A percentile compares a stretch with the other conserved stretches of the same genome.
Conservation (phyloP, 2,113 vertebrate genomes). For the Labeo rohita region DNA sequence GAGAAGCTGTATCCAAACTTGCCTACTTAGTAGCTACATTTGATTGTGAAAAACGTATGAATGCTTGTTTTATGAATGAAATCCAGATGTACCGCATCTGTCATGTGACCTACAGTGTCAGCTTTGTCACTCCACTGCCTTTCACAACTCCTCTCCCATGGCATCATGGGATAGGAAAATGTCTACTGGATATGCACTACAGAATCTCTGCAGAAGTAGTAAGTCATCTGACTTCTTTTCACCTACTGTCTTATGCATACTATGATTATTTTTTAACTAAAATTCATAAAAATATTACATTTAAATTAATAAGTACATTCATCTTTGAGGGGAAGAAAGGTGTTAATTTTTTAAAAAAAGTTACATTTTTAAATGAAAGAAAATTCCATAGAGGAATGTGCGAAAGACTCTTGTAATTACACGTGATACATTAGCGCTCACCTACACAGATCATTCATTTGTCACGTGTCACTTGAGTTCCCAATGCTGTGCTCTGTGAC, state of each 20-base stretch:
- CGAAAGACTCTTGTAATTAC: not conserved
- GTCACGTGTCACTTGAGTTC: constrained; percentile 4
- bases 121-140: not conserved
- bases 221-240: too few species aligned
- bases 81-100: not conserved
- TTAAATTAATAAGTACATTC: not conserved
- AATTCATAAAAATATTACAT: not conserved
- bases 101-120: not conserved
- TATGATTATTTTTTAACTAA: not conserved
- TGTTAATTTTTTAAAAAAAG: not conserved
- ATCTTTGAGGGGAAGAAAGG: not conserved
- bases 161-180: not conserved
- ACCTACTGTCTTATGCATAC: not conserved
- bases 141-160: not conserved
- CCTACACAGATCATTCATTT: constrained; percentile 31
- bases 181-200: not conserved
- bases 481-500: constrained; percentile 5
- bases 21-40: not conserved
- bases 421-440: not conserved
- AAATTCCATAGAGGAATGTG: not conserved
- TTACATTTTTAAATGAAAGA: not conserved
- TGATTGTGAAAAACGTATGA: not conserved
- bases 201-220: not conserved
- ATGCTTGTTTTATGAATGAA: not conserved
- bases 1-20: not conserved